A percentile compares a stretch with the other conserved stretches of the same genome.
Conservation (phyloP, 2,888 invertebrate species). For the Glomeris marginata region DNA sequence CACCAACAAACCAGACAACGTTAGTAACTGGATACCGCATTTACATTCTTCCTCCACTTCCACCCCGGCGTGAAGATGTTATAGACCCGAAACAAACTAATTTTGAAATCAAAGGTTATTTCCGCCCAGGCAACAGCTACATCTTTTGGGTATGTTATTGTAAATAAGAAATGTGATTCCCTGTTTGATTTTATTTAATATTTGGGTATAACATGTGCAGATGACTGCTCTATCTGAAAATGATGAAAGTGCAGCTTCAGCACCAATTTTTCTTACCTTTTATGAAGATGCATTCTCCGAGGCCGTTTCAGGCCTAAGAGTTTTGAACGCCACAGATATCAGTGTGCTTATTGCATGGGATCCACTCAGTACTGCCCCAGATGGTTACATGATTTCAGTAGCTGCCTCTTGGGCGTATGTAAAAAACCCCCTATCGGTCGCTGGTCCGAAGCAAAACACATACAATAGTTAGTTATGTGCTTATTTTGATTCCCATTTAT, state of each 20-base stretch:
- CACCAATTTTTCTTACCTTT: conserved; percentile 42
- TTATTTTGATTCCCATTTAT: too few relatives aligned
- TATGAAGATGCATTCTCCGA: conserved; percentile 49
- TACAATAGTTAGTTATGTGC: too few relatives aligned
- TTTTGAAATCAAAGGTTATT: conserved; percentile 38
- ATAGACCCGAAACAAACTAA: conserved; percentile 33
- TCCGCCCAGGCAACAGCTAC: conserved; percentile 44
- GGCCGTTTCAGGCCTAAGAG: conserved; percentile 40
- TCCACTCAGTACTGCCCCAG: conserved; percentile 36
- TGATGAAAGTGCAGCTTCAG: conserved; percentile 45
- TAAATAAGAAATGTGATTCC: too few relatives aligned
- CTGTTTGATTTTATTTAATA: too few relatives aligned
- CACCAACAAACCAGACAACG: conserved; percentile 48
- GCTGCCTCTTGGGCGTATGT: neutral
- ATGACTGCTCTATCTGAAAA: conserved; percentile 49
- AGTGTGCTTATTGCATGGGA: conserved; percentile 47
- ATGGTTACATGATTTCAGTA: conserved; percentile 40
- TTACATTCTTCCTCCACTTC: conserved; percentile 47
- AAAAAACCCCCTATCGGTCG: neutral
- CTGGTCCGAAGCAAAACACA: neutral
- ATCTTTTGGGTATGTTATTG: conserved; percentile 50
- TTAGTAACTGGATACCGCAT: conserved; percentile 45
- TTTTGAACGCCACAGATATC: conserved; percentile 36
- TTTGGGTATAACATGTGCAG: conserved; percentile 32
- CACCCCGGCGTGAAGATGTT: conserved; percentile 34